These are phyloP conservation scores for Panthera tigris DNA, from an alignment of 2,113 vertebrate species.

Conservation along the genomic window DNA sequence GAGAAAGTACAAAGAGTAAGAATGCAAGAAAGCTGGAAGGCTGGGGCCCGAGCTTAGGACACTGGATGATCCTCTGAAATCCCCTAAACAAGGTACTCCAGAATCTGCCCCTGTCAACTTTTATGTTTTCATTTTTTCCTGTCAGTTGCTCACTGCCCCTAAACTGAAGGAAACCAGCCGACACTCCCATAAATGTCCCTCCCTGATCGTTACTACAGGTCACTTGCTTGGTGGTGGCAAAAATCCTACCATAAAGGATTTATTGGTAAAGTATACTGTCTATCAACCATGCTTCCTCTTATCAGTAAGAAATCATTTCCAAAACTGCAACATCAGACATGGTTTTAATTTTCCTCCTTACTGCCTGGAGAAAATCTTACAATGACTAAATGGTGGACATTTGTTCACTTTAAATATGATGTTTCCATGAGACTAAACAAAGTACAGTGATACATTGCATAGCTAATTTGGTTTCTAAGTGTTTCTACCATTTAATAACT, in stretches of 20 bases:
- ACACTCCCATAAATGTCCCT: background rate
- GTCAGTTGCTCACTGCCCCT: background rate
- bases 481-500: background rate
- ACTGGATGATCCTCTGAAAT: background rate
- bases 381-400: background rate
- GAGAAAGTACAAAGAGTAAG: background rate
- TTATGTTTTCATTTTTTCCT: background rate
- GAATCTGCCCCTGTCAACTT: background rate
- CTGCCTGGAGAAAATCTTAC: background rate
- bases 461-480: background rate
- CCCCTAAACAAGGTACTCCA: background rate
- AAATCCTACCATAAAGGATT: background rate
- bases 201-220: background rate
- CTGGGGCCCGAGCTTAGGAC: background rate
- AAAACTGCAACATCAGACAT: background rate
- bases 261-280: background rate
- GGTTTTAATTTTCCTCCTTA: background rate
- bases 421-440: background rate
- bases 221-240: background rate
- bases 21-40: background rate
- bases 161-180: background rate
- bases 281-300: background rate
- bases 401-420: background rate
- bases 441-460: background rate
- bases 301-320: background rate